phyloP scores from a whole-genome alignment of 2,888 invertebrate genomes.

The Chorisops tibialis region DNA sequence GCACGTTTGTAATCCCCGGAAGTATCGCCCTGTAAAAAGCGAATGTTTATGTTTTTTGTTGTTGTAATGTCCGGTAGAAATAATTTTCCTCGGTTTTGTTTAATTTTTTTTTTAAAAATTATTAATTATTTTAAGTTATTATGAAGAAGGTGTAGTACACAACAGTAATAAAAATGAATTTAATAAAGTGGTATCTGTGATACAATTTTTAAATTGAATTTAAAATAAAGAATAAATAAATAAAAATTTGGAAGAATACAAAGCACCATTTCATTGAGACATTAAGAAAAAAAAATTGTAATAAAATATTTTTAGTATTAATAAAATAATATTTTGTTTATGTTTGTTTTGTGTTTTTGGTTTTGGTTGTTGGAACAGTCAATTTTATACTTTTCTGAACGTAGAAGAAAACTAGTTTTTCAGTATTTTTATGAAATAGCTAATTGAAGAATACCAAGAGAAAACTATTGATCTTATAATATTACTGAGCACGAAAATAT shows the following conservation, averaged over 20 bases:
- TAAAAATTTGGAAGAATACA: not conserved
- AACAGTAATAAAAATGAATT: not conserved
- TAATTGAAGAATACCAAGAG: too few species aligned
- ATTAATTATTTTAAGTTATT: not conserved
- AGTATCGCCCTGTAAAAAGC: conserved; percentile 78
- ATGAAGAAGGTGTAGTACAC: not conserved
- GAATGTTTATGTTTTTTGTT: conserved; percentile 21
- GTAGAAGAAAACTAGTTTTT: too few species aligned
- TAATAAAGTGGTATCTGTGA: not conserved
- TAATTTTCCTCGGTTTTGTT: not conserved
- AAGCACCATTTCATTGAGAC: conserved; percentile 6
- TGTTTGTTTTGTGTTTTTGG: too few species aligned
- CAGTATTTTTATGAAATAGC: too few species aligned
- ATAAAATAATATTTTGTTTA: not conserved
- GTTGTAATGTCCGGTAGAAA: not conserved
- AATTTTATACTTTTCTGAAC: conserved; percentile 4
- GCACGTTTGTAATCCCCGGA: conserved; percentile 92
- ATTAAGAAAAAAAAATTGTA: not conserved
- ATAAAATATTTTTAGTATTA: not conserved
- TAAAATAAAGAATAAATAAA: too few species aligned
- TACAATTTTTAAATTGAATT: too few species aligned
- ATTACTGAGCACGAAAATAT: too few species aligned
- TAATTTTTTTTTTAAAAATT: conserved; percentile 10
- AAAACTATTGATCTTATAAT: too few species aligned
- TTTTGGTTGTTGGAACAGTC: conserved; percentile 24